Evolutionary conservation across 2,113 vertebrate species (phyloP).

Genomic region (human (Homo sapiens)): GRCh38 chr13:22305001-22305500

Average conservation of each 20-base stretch:
- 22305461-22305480: slow-evolving; percentile 61
- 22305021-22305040: neutral
- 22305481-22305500: neutral
- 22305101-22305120: neutral
- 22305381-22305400: slow-evolving; percentile 80
- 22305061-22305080: neutral
- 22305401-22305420: slow-evolving; percentile 76
- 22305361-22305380: slow-evolving; percentile 66
- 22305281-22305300: neutral
- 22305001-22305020: neutral
- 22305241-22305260: neutral
- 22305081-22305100: neutral
- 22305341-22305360: neutral
- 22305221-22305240: neutral
- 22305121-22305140: neutral
- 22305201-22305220: neutral
- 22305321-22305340: neutral
- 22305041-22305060: neutral
- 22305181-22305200: neutral
- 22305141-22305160: neutral
- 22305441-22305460: slow-evolving; percentile 51
- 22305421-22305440: slow-evolving; percentile 69
- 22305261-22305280: neutral
- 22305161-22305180: neutral
- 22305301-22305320: neutral